Conservation (phyloP, 2,888 invertebrate species). For the Machimus atricapillus region DNA sequence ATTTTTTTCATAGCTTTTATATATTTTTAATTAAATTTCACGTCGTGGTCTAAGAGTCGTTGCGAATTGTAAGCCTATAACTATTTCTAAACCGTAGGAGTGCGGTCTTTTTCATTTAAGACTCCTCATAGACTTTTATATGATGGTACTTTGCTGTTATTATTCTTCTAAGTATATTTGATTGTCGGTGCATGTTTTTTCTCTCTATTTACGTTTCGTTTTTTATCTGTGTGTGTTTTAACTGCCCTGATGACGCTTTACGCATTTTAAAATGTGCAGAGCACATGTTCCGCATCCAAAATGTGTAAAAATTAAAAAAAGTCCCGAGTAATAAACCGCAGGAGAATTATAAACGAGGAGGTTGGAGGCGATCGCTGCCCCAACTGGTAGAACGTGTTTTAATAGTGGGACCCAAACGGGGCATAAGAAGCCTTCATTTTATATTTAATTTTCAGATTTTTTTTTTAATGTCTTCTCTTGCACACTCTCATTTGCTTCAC, state of each 20-base stretch:
- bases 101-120: not conserved
- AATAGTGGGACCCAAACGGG: not conserved
- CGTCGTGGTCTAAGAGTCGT: not conserved
- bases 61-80: not conserved
- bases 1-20: not conserved
- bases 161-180: not conserved
- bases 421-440: not conserved
- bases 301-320: not conserved
- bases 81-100: not conserved
- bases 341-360: not conserved
- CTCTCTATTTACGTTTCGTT: not conserved
- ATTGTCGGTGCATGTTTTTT: not conserved
- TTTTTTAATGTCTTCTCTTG: not conserved
- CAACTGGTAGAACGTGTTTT: not conserved
- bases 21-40: not conserved
- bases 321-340: not conserved
- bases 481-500: not conserved
- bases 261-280: slow-evolving; percentile 2
- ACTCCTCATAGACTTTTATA: not conserved
- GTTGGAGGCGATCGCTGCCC: not conserved
- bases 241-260: slow-evolving; percentile 1
- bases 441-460: not conserved
- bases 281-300: not conserved
- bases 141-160: not conserved
- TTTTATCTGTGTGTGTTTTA: not conserved